A percentile compares a stretch with the other conserved stretches of the same genome.
These are phyloP conservation scores for Luscinia luscinia DNA, from an alignment of 2,797 vertebrate species.

Conservation along the genomic window DNA sequence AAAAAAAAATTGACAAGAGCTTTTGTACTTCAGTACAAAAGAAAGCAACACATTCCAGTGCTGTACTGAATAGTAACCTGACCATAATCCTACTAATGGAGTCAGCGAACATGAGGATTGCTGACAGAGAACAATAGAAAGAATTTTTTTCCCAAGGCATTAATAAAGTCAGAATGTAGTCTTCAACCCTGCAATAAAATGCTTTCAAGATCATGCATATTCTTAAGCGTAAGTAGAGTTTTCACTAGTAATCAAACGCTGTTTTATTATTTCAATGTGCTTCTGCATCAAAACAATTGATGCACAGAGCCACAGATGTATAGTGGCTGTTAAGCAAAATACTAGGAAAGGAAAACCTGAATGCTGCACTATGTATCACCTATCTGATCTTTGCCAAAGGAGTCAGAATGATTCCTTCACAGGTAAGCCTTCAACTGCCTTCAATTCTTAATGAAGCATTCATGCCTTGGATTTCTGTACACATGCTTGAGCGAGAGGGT, in stretches of 20 bases:
- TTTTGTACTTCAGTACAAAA: not conserved
- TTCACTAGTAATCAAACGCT: not conserved
- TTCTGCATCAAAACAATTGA: not conserved
- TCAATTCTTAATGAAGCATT: not conserved
- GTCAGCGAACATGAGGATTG: not conserved
- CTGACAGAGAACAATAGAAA: constrained; percentile 16
- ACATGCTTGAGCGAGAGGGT: not conserved
- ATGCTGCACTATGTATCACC: not conserved
- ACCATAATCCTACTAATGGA: not conserved
- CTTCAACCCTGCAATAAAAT: not conserved
- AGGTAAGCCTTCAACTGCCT: not conserved
- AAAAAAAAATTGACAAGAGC: not conserved
- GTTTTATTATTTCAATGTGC: not conserved
- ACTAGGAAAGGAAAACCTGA: not conserved
- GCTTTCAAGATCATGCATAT: not conserved
- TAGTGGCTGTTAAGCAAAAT: not conserved
- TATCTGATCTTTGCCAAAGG: not conserved
- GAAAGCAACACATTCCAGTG: not conserved
- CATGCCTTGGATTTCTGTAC: not conserved
- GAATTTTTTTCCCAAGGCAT: not conserved
- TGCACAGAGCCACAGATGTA: not conserved
- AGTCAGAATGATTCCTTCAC: not conserved
- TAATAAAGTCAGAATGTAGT: not conserved
- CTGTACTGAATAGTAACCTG: not conserved
- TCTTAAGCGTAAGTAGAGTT: not conserved